These are phyloP conservation scores for Odontomyia ornata DNA, from an alignment of 2,888 invertebrate species.

Conservation along the genomic window DNA sequence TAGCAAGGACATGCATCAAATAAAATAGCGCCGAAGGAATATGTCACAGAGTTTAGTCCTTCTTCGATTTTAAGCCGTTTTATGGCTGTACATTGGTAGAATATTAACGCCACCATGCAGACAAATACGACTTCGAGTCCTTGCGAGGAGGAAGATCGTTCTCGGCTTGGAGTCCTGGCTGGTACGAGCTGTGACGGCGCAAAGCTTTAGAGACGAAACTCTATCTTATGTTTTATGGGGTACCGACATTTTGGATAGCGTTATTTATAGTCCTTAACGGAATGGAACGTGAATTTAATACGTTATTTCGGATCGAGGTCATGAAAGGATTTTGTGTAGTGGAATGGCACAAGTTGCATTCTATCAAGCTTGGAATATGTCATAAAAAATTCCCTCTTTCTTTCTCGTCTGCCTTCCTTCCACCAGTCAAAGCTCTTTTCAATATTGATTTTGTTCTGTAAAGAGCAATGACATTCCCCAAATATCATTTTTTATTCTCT, in stretches of 20 bases:
- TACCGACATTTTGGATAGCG: constrained; percentile 18
- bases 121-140: too few species aligned
- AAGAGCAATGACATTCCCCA: not conserved
- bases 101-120: constrained; percentile 19
- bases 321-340: not conserved
- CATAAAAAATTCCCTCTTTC: not conserved
- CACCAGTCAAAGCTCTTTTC: not conserved
- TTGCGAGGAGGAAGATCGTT: not conserved
- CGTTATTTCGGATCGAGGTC: constrained; percentile 17
- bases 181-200: not conserved
- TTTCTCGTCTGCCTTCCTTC: not conserved
- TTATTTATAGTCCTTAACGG: constrained; percentile 30
- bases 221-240: constrained; percentile 20
- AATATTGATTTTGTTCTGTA: not conserved
- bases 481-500: not conserved
- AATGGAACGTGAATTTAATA: constrained; percentile 34
- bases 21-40: constrained; percentile 9
- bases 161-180: not conserved
- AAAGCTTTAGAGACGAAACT: not conserved
- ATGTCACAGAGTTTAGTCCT: constrained; percentile 25
- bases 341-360: not conserved
- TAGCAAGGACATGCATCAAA: constrained; percentile 19
- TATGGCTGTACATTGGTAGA: constrained; percentile 9
- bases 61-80: constrained; percentile 33
- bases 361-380: not conserved